Evolutionary conservation across 1,140 invertebrate species (phyloP).

Genomic region (Sinella curviseta): DNA sequence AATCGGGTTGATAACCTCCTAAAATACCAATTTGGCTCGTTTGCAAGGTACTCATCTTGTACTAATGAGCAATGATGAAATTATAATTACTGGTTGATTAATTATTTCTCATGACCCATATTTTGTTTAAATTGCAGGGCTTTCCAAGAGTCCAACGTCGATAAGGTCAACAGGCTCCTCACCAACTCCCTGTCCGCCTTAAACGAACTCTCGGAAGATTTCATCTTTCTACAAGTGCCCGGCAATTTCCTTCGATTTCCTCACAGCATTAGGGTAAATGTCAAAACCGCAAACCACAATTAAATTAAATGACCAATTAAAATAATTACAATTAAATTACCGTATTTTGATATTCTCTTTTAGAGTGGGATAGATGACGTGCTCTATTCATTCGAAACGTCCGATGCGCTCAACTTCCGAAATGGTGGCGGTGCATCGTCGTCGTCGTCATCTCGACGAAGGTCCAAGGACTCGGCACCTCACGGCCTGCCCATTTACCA

Average conservation of each 20-base stretch:
- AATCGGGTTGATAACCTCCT: constrained; percentile 28
- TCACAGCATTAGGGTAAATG: neutral
- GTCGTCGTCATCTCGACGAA: no score
- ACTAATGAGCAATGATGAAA: neutral
- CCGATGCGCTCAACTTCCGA: constrained; percentile 10
- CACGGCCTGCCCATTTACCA: no score
- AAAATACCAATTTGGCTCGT: constrained; percentile 29
- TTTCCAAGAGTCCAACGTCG: constrained; percentile 24
- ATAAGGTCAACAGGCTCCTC: constrained; percentile 32
- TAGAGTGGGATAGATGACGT: constrained; percentile 38
- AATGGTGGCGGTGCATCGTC: no score
- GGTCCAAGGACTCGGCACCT: no score
- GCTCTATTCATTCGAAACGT: constrained; percentile 38
- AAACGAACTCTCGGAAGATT: constrained; percentile 27
- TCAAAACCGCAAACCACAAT: neutral
- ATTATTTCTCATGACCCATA: neutral
- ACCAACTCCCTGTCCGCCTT: constrained; percentile 29
- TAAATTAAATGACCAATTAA: neutral
- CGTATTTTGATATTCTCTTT: neutral
- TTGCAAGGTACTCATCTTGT: constrained; percentile 32
- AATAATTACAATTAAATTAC: neutral
- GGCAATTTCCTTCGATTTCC: constrained; percentile 8
- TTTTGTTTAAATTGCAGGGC: no score
- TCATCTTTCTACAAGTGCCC: constrained; percentile 26
- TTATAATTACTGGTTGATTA: no score